Conservation (phyloP, 2,113 vertebrate genomes). For the Onychostruthus taczanowskii region DNA sequence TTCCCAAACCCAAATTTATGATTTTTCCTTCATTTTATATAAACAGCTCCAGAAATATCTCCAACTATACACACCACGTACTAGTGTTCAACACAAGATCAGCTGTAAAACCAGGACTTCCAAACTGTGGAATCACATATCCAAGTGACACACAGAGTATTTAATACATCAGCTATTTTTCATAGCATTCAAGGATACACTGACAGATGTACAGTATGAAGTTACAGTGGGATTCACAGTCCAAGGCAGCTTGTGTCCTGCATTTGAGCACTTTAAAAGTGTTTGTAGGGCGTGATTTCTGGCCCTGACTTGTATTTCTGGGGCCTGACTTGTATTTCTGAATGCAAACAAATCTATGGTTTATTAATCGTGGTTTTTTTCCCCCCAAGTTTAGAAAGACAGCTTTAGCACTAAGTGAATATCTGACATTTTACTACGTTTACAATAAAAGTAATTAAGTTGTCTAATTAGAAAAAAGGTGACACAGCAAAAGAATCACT, state of each 20-base stretch:
- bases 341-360: not conserved
- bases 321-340: not conserved
- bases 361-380: not conserved
- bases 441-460: not conserved
- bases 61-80: not conserved
- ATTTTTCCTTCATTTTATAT: not conserved
- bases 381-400: not conserved
- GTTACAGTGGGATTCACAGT: not conserved
- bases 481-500: not conserved
- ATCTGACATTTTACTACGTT: not conserved
- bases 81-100: not conserved
- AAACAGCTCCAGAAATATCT: constrained; percentile 21
- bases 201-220: not conserved
- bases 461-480: not conserved
- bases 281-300: not conserved
- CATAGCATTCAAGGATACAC: not conserved
- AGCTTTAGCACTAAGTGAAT: not conserved
- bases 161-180: not conserved
- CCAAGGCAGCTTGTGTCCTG: not conserved
- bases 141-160: not conserved
- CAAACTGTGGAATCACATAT: not conserved
- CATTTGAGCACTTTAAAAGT: not conserved
- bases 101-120: not conserved
- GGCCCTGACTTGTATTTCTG: not conserved
- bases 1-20: not conserved